phyloP scores from a whole-genome alignment of 1,140 invertebrate genomes.

The Microvelia longipes region DNA sequence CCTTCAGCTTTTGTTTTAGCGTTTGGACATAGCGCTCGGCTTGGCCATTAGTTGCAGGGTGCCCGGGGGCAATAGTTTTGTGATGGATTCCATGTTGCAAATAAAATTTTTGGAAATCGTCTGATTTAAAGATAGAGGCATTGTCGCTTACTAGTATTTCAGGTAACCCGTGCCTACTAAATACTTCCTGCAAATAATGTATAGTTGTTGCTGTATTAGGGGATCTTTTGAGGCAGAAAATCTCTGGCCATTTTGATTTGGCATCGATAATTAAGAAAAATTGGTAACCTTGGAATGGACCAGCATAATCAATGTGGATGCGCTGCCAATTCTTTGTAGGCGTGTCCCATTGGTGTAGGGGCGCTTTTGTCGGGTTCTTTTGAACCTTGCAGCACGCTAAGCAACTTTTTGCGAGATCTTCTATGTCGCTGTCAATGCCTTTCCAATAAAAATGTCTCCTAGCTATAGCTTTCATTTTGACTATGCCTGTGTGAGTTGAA shows the following conservation, averaged over 20 bases:
- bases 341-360: constrained; percentile 22
- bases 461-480: constrained; percentile 24
- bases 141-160: constrained; percentile 10
- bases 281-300: constrained; percentile 22
- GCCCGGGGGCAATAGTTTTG: constrained; percentile 22
- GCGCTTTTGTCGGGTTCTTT: constrained; percentile 19
- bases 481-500: constrained; percentile 19
- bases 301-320: constrained; percentile 26
- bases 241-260: constrained; percentile 20
- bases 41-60: constrained; percentile 27
- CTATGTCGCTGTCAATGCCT: constrained; percentile 23
- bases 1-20: too few species aligned
- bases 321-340: constrained; percentile 23
- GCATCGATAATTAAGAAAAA: constrained; percentile 33
- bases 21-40: constrained; percentile 26
- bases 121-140: constrained; percentile 9
- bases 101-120: constrained; percentile 8
- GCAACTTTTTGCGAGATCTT: constrained; percentile 20
- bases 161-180: neutral
- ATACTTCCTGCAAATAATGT: constrained; percentile 6
- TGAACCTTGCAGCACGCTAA: constrained; percentile 15
- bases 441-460: constrained; percentile 21
- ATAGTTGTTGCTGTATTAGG: constrained; percentile 11
- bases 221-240: neutral
- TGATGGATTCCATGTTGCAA: constrained; percentile 20